phyloP scores from a whole-genome alignment of 2,797 vertebrate genomes.

The Crenuchus spilurus region DNA sequence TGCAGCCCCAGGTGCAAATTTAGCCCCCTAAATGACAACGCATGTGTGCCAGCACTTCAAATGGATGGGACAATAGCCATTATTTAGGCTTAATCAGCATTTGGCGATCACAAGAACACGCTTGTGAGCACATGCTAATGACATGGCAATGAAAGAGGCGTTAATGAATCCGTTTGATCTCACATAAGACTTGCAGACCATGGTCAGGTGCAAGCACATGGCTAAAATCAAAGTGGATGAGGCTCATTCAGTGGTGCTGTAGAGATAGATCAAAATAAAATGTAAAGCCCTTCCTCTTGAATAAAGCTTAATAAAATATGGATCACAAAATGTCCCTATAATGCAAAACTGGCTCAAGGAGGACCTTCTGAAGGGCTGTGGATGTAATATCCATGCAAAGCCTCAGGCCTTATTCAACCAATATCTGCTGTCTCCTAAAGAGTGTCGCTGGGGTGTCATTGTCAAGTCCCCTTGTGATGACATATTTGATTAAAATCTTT shows the following conservation, averaged over 20 bases:
- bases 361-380: slow-evolving; percentile 16
- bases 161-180: slow-evolving; percentile 21
- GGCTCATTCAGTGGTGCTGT: not conserved
- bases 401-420: slow-evolving; percentile 23
- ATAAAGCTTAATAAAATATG: slow-evolving; percentile 17
- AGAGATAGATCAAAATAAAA: not conserved
- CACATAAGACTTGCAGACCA: not conserved
- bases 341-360: not conserved
- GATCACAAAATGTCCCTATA: slow-evolving; percentile 8
- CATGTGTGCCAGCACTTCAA: slow-evolving; percentile 62
- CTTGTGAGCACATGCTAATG: slow-evolving; percentile 61
- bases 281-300: not conserved
- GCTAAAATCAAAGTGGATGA: not conserved
- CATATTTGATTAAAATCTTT: slow-evolving; percentile 54
- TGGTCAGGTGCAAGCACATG: not conserved
- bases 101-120: slow-evolving; percentile 57
- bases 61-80: slow-evolving; percentile 53
- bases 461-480: slow-evolving; percentile 38
- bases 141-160: slow-evolving; percentile 52
- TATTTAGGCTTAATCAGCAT: slow-evolving; percentile 62
- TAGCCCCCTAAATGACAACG: slow-evolving; percentile 67
- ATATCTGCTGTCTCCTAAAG: slow-evolving; percentile 20
- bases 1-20: slow-evolving; percentile 71
- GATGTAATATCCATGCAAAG: slow-evolving; percentile 20
- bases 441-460: slow-evolving; percentile 34